These are phyloP conservation scores for Tetragonula clypearis DNA, from an alignment of 1,140 invertebrate genomes.

Conservation along the genomic window DNA sequence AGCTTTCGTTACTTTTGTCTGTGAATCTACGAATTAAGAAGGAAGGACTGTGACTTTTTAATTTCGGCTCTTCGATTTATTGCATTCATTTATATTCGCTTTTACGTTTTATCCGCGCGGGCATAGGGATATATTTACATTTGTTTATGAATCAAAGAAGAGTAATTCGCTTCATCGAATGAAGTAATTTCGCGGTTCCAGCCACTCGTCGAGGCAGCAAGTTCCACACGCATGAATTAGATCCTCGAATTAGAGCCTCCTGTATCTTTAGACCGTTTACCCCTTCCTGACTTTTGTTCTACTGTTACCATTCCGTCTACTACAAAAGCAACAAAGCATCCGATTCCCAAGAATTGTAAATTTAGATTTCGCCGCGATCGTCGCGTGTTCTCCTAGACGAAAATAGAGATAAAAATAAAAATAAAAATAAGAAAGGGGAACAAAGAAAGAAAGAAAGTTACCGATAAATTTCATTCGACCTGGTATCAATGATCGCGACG, in stretches of 20 bases:
- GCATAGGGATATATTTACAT: background rate
- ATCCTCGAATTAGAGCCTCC: slow-evolving; percentile 63
- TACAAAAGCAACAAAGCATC: slow-evolving; percentile 17
- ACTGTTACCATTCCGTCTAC: slow-evolving; percentile 44
- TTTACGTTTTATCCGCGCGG: background rate
- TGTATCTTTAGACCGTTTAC: slow-evolving; percentile 67
- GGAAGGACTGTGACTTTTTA: background rate
- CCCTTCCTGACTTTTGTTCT: slow-evolving; percentile 25
- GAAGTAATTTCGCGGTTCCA: slow-evolving; percentile 15
- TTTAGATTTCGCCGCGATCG: slow-evolving; percentile 17
- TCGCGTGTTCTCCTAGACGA: background rate
- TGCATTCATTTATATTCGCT: background rate
- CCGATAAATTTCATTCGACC: background rate
- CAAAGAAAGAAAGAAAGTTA: background rate
- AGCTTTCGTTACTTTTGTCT: background rate
- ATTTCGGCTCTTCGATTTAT: background rate
- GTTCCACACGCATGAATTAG: slow-evolving; percentile 50
- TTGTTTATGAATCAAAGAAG: background rate
- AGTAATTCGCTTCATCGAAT: no score
- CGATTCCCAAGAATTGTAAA: slow-evolving; percentile 43
- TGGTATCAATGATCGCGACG: background rate
- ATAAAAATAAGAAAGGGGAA: background rate
- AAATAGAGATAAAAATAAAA: background rate
- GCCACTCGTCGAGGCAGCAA: background rate
- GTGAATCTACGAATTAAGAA: background rate